Percentiles rank a stretch among this genome's conserved stretches.
Evolutionary conservation across 2,113 vertebrate species (phyloP).

Genomic region (Corapipo altera): DNA sequence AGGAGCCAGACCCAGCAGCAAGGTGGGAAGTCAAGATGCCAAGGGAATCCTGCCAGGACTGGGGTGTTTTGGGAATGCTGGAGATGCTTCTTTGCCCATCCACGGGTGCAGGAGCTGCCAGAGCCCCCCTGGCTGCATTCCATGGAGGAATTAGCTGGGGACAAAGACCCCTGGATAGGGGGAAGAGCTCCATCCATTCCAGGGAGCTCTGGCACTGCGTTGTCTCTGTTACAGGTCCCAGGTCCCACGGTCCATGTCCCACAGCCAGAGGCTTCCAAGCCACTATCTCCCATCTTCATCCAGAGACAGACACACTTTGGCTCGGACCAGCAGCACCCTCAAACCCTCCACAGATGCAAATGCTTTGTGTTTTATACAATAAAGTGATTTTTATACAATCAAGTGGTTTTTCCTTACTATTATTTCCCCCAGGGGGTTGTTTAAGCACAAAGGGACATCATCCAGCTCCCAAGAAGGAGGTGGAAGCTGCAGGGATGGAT

Average conservation of each 20-base stretch:
- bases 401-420: neutral
- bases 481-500: neutral
- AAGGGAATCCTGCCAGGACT: neutral
- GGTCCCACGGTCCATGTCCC: neutral
- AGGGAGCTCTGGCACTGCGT: rapidly evolving
- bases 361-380: neutral
- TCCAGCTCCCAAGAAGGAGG: neutral
- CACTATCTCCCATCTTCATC: neutral
- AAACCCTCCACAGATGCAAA: neutral
- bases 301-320: rapidly evolving
- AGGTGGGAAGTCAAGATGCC: neutral
- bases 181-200: neutral
- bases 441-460: rapidly evolving
- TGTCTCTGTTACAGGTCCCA: neutral
- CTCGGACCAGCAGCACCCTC: neutral
- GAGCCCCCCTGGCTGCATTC: neutral
- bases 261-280: neutral
- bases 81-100: neutral
- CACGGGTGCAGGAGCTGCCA: neutral
- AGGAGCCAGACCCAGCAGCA: neutral
- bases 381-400: neutral
- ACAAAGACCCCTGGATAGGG: neutral
- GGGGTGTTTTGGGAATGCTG: neutral
- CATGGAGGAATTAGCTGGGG: neutral
- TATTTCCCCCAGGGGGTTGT: neutral